Conservation (phyloP, 2,113 vertebrate species). For the Melozone crissalis region DNA sequence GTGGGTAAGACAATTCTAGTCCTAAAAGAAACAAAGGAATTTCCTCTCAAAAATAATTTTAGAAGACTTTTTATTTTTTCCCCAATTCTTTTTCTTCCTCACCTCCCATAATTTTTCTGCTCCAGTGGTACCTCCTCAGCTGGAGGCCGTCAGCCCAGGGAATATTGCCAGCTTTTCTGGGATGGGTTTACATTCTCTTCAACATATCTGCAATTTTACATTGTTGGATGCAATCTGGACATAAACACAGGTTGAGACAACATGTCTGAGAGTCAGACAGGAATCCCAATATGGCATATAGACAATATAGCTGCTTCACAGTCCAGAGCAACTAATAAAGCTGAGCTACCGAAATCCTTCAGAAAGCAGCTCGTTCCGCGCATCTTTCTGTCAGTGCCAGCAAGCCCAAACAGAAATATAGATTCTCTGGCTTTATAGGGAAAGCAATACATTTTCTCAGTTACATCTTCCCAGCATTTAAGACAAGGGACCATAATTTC, state of each 20-base stretch:
- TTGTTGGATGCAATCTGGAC: background rate
- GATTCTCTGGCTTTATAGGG: background rate
- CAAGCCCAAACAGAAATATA: background rate
- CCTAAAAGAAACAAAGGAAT: accelerated
- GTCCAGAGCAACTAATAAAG: background rate
- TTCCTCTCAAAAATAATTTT: background rate
- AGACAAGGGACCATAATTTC: background rate
- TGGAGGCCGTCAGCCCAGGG: background rate
- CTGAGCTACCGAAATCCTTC: background rate
- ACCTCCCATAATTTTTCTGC: background rate
- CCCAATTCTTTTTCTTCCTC: accelerated
- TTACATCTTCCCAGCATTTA: background rate
- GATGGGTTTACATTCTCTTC: background rate
- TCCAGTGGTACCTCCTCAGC: background rate
- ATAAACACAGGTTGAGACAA: background rate
- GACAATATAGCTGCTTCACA: background rate
- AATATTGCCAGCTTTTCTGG: background rate
- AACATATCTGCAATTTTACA: background rate
- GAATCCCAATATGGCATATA: background rate
- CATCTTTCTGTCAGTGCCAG: background rate
- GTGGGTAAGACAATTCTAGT: background rate
- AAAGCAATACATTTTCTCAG: background rate
- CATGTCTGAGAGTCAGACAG: background rate
- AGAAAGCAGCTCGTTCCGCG: background rate
- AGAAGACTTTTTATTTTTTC: accelerated